Percentiles rank a stretch among this genome's conserved stretches.
Evolutionary conservation across 2,797 vertebrate genomes (phyloP).

Genomic region (Pogoniulus pusillus): DNA sequence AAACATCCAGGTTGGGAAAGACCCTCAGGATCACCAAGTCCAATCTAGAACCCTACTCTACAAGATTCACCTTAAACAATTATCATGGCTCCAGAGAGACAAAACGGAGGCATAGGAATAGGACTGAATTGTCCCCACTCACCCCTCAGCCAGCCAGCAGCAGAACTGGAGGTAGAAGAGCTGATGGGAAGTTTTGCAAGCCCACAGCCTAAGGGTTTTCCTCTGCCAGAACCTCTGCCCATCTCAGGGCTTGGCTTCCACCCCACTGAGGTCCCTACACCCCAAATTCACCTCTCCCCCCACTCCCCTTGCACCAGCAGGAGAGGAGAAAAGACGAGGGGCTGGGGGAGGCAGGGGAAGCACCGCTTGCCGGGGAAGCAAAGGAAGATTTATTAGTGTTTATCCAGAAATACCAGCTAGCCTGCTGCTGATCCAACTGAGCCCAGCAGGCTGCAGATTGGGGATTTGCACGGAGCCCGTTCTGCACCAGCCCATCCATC

Average conservation of each 20-base stretch:
- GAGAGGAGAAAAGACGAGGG: background rate
- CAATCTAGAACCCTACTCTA: too few relatives aligned
- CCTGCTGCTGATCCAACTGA: conserved; percentile 75
- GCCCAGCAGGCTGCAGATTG: conserved; percentile 71
- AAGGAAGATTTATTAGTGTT: conserved; percentile 78
- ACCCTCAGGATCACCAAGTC: too few relatives aligned
- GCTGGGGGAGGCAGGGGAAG: conserved; percentile 21
- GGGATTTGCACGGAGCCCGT: conserved; percentile 57
- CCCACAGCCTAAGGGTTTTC: background rate
- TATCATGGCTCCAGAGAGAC: background rate
- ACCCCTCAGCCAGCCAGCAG: background rate
- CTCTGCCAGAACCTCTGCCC: background rate
- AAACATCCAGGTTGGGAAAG: too few relatives aligned
- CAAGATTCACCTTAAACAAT: too few relatives aligned
- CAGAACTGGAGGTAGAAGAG: background rate
- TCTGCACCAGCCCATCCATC: conserved; percentile 64
- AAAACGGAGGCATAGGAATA: background rate
- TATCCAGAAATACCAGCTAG: conserved; percentile 74
- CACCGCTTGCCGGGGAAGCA: conserved; percentile 27
- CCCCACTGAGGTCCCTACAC: rapidly evolving
- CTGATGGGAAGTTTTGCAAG: background rate
- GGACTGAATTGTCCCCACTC: background rate
- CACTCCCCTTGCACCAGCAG: background rate
- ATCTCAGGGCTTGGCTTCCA: background rate
- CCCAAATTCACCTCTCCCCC: background rate